A percentile compares a stretch with the other conserved stretches of the same genome.
These are phyloP conservation scores for Armadillidium nasatum DNA, from an alignment of 1,140 invertebrate genomes.

Conservation along the genomic window DNA sequence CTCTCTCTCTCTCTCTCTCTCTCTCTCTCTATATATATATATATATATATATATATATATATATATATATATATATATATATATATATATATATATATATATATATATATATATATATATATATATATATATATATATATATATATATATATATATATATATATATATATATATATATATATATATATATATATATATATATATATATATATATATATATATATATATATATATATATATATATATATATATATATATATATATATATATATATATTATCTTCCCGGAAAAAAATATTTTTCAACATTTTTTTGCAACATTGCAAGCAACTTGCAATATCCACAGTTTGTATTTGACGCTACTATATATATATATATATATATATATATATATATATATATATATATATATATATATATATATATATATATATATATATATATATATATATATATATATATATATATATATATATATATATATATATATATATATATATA, in stretches of 20 bases:
- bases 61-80: not conserved
- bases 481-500: slow-evolving; percentile 28
- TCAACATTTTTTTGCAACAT: no score
- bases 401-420: slow-evolving; percentile 17
- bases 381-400: no score
- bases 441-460: slow-evolving; percentile 18
- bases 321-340: no score
- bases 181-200: slow-evolving; percentile 17
- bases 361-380: no score
- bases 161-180: slow-evolving; percentile 10
- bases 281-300: no score
- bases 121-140: slow-evolving; percentile 5
- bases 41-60: slow-evolving; percentile 17
- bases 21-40: no score
- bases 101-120: slow-evolving; percentile 11
- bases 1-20: no score
- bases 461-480: slow-evolving; percentile 16
- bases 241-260: slow-evolving; percentile 25
- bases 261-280: slow-evolving; percentile 1
- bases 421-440: slow-evolving; percentile 19
- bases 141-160: not conserved
- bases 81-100: slow-evolving; percentile 14
- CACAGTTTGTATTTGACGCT: no score
- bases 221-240: slow-evolving; percentile 25
- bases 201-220: slow-evolving; percentile 22